phyloP scores from a whole-genome alignment of 1,140 invertebrate genomes.

The Harpegnathos saltator region DNA sequence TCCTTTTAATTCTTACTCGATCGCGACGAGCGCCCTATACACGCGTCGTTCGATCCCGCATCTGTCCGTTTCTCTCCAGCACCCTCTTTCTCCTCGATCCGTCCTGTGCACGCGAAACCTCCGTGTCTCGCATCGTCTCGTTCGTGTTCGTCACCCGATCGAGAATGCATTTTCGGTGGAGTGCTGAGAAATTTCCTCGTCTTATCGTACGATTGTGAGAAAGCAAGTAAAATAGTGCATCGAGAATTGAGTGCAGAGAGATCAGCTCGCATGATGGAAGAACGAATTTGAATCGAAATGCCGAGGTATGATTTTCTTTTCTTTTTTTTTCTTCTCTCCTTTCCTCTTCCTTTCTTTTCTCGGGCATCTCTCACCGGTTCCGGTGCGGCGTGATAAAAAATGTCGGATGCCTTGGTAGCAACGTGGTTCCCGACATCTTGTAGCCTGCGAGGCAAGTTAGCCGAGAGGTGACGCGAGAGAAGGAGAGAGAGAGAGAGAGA shows the following conservation, averaged over 20 bases:
- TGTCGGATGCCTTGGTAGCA: conserved; percentile 29
- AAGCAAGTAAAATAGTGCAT: background rate
- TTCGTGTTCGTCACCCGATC: background rate
- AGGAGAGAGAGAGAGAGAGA: background rate
- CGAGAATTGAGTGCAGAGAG: background rate
- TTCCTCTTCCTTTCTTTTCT: no score
- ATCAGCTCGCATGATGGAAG: conserved; percentile 30
- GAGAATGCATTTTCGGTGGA: background rate
- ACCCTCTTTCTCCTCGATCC: background rate
- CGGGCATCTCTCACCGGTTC: background rate
- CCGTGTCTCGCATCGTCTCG: background rate
- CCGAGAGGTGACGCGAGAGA: background rate
- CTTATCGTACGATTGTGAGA: background rate
- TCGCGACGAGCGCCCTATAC: conserved; percentile 71
- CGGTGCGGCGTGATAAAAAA: background rate
- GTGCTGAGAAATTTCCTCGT: background rate
- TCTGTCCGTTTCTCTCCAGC: conserved; percentile 1
- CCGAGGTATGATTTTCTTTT: conserved; percentile 57
- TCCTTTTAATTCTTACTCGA: conserved; percentile 32
- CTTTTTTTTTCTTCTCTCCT: background rate
- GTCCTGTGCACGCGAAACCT: background rate
- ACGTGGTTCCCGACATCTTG: conserved; percentile 72
- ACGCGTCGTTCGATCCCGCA: conserved; percentile 58
- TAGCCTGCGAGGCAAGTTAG: conserved; percentile 18
- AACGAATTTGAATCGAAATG: conserved; percentile 27